A percentile compares a stretch with the other conserved stretches of the same genome.
Conservation (phyloP, 2,888 invertebrate species). For the Altica lythri region DNA sequence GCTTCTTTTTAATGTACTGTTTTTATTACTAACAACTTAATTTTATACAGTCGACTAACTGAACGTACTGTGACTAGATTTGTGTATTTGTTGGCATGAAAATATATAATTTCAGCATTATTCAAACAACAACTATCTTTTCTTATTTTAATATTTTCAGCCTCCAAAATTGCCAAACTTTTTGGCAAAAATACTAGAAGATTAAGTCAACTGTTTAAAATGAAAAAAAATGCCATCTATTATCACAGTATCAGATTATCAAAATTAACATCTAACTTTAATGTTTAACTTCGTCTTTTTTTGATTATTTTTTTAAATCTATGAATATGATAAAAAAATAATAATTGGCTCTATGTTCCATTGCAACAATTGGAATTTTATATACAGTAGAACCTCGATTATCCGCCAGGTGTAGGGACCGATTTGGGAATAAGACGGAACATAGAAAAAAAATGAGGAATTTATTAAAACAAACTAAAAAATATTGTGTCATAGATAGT, state of each 20-base stretch:
- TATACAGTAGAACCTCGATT: no score
- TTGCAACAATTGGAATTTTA: no score
- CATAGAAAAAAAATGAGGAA: no score
- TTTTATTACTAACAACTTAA: constrained; percentile 24
- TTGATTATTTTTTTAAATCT: no score
- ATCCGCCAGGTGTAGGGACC: no score
- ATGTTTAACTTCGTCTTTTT: constrained; percentile 27
- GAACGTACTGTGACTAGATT: constrained; percentile 37
- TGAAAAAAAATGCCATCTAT: constrained; percentile 28
- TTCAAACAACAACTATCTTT: constrained; percentile 27
- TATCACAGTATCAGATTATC: constrained; percentile 35
- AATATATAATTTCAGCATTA: constrained; percentile 22
- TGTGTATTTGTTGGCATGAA: constrained; percentile 36
- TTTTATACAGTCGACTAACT: constrained; percentile 28
- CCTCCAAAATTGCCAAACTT: constrained; percentile 50
- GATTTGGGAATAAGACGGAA: no score
- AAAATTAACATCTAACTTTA: constrained; percentile 29
- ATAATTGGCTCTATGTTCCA: no score
- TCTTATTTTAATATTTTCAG: constrained; percentile 47
- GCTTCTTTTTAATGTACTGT: neutral
- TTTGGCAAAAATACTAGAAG: constrained; percentile 49
- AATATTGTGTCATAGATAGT: no score
- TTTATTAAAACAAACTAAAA: no score
- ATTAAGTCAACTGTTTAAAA: constrained; percentile 35
- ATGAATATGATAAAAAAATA: no score